Base-by-base conservation (phyloP, 2,797 vertebrate genomes). In the Melopsittacus undulatus region DNA sequence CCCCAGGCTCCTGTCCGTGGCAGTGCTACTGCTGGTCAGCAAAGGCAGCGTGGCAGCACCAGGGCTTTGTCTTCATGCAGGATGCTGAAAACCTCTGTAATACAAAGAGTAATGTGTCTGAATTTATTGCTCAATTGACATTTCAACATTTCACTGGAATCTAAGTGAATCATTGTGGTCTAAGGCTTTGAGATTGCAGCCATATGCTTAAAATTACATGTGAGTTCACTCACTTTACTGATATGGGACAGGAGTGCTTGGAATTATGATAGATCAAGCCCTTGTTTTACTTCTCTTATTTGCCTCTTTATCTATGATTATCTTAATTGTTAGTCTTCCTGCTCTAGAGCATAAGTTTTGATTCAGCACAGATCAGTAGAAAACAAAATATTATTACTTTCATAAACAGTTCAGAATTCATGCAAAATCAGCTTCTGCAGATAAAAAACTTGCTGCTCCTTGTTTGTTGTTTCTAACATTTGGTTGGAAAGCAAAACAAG, bases 1-100 rank as follows among this genome's bases (percentile, higher is more conserved):
- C 42, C 69, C 78, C 61, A 9, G 1, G 1, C 0, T 0, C 42
- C 36, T 2, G 0, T 38, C n/a, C 2, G 20, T 2, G 3, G 51
- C 19, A 2, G 8, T 4, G 36, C 24, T 11, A 57, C 75, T 76
- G 66, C 66, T 30, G 9, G 29, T 38, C 32, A 57, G 54, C 72
- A 32, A 45, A 7, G 32, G 43, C 34, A 63, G 59, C 2, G 2
- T 51, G 34, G 23, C 34, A 57, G 46, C 2, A 0, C 22, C 1
- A 0, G 30, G 32, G 26, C 32, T 38, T 57, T 0, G 0, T 67
- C 62, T 49, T 20, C 5, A 10, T 21, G 11, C 30, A 23, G 22
- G 22, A 40, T 70, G 56, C 49, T 16, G 6, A 29, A 16, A 57
- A 13, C 26, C 69, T 36, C 69, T 67, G 16, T 17, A 40, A 17